A percentile compares a stretch with the other conserved stretches of the same genome.
phyloP scores from a whole-genome alignment of 35 echinoderm and acorn worm species.

The Amphiura filiformis region DNA sequence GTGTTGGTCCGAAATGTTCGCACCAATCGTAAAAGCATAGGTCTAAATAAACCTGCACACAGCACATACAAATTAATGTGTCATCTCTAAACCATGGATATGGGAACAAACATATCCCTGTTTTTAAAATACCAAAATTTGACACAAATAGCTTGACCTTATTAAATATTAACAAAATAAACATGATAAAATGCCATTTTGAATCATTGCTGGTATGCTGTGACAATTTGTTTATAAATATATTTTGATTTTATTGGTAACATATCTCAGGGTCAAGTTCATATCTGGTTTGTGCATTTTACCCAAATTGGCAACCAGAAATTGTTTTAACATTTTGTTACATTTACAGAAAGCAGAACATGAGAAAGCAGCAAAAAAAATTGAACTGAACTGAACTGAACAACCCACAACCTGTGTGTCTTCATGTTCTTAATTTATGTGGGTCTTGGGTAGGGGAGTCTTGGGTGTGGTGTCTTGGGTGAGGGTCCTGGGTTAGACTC shows the following conservation, averaged over 20 bases:
- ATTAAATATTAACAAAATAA: neutral
- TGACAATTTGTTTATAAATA: neutral
- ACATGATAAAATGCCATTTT: neutral
- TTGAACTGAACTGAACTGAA: neutral
- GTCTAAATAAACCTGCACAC: no score
- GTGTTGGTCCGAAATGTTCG: no score
- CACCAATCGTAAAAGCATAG: no score
- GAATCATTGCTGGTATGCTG: neutral
- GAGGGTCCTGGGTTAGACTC: no score
- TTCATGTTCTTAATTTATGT: neutral
- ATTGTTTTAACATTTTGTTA: neutral
- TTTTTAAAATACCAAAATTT: no score
- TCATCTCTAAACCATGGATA: neutral
- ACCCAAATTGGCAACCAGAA: neutral
- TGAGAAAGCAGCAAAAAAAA: no score
- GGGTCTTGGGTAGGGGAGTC: neutral
- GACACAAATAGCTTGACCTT: neutral
- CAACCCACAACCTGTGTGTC: neutral
- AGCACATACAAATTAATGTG: neutral
- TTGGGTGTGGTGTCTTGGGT: neutral
- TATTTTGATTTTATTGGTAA: neutral
- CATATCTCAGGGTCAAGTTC: neutral
- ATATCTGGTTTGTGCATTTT: neutral
- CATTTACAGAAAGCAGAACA: neutral
- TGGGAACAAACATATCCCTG: neutral